Base-by-base conservation (phyloP, 2,113 vertebrate species). In the Amphiprion ocellaris region DNA sequence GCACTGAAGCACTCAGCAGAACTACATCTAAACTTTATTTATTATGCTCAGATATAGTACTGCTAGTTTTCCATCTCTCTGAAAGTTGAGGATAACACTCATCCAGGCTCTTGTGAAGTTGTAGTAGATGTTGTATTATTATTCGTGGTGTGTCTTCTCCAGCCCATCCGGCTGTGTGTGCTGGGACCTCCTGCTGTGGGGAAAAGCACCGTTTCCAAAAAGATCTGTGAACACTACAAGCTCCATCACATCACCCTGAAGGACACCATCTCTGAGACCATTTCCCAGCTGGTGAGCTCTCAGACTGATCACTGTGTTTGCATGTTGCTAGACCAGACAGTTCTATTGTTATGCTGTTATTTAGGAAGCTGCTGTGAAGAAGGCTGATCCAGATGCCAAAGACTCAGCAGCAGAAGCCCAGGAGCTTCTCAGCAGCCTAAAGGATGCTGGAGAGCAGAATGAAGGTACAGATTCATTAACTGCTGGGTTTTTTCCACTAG, bases 171-270 rank as follows among this genome's bases (percentile, higher is more conserved):
- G 74, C 37, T 98, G 46, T 98, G 69, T 58, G 74, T 99, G 1
- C 93, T 98, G 1, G 98, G 97, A 2, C 97, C 98, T 54, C 97
- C 97, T 0, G 97, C 94, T 0, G 96, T 94, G 63, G 98, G 98
- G 1, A 99, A 99, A 76, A 97, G 94, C 79, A 94, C 93, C 0
- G 39, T 97, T 26, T 88, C 96, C 0, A 89, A 93, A 64, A 89
- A 90, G 26, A 88, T 99, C 79, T 94, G 95, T 89, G 94, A 93
- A 23, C 74, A 95, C 81, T 99, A 98, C 93, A 96, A 92, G 64
- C 85, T 99, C 12, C 96, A 97, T 67, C 95, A 97, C 82, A 63
- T 99, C 60, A 94, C 87, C 8, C 67, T 94, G 73, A 95, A 95
- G 72, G 93, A 96, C 0, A 89, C 93, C 26, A 90, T 98, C 74